phyloP scores from a whole-genome alignment of 2,888 invertebrate genomes.

The Pelosia muscerda region DNA sequence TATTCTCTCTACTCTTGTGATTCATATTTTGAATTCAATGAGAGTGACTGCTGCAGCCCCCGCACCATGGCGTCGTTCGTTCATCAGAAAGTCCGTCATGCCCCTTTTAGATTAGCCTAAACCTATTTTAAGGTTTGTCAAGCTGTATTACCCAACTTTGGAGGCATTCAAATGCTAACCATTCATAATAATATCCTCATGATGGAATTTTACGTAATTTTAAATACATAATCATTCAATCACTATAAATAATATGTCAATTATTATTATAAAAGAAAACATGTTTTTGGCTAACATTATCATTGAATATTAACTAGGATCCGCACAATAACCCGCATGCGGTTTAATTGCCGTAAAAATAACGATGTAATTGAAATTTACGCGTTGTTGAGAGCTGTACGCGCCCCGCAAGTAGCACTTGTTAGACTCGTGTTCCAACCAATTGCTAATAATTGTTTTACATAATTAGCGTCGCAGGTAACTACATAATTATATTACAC shows the following conservation, averaged over 20 bases:
- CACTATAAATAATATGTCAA: slow-evolving; percentile 7
- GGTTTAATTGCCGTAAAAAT: slow-evolving; percentile 83
- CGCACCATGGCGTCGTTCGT: not conserved
- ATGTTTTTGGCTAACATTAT: slow-evolving; percentile 42
- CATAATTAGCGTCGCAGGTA: slow-evolving; percentile 14
- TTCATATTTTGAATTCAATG: not conserved
- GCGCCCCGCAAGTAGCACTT: slow-evolving; percentile 18
- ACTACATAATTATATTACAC: no score
- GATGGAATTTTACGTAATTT: no score
- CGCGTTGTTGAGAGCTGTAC: slow-evolving; percentile 57
- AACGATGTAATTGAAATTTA: slow-evolving; percentile 78
- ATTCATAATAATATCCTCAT: no score
- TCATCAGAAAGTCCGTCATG: not conserved
- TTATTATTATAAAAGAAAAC: slow-evolving; percentile 40
- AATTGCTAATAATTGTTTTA: slow-evolving; percentile 20
- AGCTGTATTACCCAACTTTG: no score
- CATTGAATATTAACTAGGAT: slow-evolving; percentile 58
- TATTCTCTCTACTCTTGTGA: no score
- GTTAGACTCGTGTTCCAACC: slow-evolving; percentile 33
- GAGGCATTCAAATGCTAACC: no score
- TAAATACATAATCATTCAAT: no score
- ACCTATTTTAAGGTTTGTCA: not conserved
- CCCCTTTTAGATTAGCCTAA: not conserved
- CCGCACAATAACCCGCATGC: slow-evolving; percentile 64
- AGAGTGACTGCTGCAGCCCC: not conserved